These are phyloP conservation scores for Corythucha ciliata DNA, from an alignment of 2,888 invertebrate genomes.

Conservation along the genomic window DNA sequence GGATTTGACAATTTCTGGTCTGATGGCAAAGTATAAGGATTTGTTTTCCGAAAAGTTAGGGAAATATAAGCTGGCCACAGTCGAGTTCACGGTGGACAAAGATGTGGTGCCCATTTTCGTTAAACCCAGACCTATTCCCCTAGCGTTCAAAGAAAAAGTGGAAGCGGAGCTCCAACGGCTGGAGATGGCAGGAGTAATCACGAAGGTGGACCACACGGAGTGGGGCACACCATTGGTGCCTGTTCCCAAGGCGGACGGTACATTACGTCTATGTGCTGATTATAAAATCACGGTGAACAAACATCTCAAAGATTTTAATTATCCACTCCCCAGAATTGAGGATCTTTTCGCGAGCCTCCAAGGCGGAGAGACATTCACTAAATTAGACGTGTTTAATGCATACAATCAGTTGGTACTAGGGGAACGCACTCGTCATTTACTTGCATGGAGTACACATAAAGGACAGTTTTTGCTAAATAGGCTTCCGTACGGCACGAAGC, in stretches of 20 bases:
- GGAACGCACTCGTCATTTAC: neutral
- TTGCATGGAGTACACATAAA: neutral
- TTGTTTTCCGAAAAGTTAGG: too few relatives aligned
- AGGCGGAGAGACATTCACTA: conserved; percentile 12
- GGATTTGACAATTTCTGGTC: too few relatives aligned
- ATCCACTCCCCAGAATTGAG: conserved; percentile 16
- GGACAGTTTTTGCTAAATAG: conserved; percentile 10
- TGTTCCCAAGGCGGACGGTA: neutral
- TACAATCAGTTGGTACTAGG: conserved; percentile 13
- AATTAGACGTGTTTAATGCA: conserved; percentile 19
- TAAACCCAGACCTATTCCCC: too few relatives aligned
- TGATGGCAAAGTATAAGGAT: too few relatives aligned
- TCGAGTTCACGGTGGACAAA: too few relatives aligned
- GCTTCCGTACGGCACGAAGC: neutral
- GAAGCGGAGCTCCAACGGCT: too few relatives aligned
- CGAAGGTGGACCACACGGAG: too few relatives aligned
- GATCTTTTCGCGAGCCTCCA: conserved; percentile 12
- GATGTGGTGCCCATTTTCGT: too few relatives aligned
- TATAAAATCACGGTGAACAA: conserved; percentile 20
- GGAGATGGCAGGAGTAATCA: too few relatives aligned
- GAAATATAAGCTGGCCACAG: too few relatives aligned
- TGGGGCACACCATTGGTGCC: too few relatives aligned
- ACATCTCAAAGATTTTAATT: neutral
- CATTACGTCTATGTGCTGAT: conserved; percentile 13
- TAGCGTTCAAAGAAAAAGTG: too few relatives aligned